Conservation (phyloP, 2,888 invertebrate genomes). For the Lingula anatina region DNA sequence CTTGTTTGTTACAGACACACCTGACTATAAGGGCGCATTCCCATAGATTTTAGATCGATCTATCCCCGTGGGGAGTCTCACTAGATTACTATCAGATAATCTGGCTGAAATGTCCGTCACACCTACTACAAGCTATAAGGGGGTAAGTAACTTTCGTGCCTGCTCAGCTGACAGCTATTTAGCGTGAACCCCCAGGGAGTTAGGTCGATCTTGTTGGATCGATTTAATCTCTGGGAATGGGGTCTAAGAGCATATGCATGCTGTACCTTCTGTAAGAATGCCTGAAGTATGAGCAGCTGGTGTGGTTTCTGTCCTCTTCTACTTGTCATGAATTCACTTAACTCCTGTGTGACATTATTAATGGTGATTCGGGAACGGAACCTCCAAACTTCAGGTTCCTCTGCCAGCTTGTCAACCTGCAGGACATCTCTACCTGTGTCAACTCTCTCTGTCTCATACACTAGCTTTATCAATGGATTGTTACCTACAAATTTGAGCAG, state of each 20-base stretch:
- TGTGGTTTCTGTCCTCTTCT: neutral
- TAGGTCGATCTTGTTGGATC: no score
- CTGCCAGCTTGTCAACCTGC: slow-evolving; percentile 9
- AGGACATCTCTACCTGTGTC: slow-evolving; percentile 4
- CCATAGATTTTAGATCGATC: no score
- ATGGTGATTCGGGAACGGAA: slow-evolving; percentile 20
- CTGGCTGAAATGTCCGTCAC: no score
- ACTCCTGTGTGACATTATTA: slow-evolving; percentile 19
- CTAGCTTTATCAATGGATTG: slow-evolving; percentile 16
- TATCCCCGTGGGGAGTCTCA: no score
- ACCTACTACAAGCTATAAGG: no score
- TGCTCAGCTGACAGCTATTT: no score
- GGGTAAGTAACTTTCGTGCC: neutral
- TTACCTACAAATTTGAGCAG: slow-evolving; percentile 15
- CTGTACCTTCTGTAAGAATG: slow-evolving; percentile 14
- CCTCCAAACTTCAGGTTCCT: slow-evolving; percentile 17
- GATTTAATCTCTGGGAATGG: no score
- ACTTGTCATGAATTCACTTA: slow-evolving; percentile 11
- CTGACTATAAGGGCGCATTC: no score
- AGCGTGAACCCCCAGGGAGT: no score
- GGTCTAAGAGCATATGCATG: no score
- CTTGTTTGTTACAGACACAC: no score
- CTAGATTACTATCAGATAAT: no score
- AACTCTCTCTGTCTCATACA: slow-evolving; percentile 20
- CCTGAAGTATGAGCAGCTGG: slow-evolving; percentile 5